phyloP scores from a whole-genome alignment of 2,888 invertebrate genomes.

The Leucoptera coffeella region DNA sequence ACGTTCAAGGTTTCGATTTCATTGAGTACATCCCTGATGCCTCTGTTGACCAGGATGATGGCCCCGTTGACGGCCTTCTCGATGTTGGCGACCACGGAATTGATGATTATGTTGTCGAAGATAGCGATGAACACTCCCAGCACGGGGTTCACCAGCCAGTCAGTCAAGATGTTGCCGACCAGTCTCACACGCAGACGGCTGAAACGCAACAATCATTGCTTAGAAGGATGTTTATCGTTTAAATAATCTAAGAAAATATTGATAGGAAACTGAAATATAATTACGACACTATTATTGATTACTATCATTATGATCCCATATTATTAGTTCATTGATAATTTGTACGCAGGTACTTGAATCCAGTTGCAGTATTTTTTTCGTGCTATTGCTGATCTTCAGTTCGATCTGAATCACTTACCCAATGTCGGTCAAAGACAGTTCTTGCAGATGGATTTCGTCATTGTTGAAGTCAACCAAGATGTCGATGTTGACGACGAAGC shows the following conservation, averaged over 20 bases:
- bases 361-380: too few relatives aligned
- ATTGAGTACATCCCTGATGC: slow-evolving; percentile 15
- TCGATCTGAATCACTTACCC: slow-evolving; percentile 26
- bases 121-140: slow-evolving; percentile 28
- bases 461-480: slow-evolving; percentile 41
- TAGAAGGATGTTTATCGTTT: too few relatives aligned
- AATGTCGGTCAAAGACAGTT: slow-evolving; percentile 29
- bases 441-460: slow-evolving; percentile 40
- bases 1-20: slow-evolving; percentile 21
- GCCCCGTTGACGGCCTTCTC: slow-evolving; percentile 17
- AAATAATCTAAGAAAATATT: too few relatives aligned
- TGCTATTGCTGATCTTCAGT: too few relatives aligned
- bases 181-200: slow-evolving; percentile 40
- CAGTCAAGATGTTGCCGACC: slow-evolving; percentile 36
- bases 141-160: slow-evolving; percentile 45
- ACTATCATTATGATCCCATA: too few relatives aligned
- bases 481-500: slow-evolving; percentile 26
- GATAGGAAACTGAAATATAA: too few relatives aligned
- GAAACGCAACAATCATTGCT: too few relatives aligned
- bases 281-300: too few relatives aligned
- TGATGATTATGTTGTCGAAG: slow-evolving; percentile 37
- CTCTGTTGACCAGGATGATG: slow-evolving; percentile 25
- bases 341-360: too few relatives aligned
- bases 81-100: slow-evolving; percentile 29
- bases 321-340: too few relatives aligned